Evolutionary conservation across 2,888 invertebrate genomes (phyloP).

Genomic region (Eristalis pertinax): DNA sequence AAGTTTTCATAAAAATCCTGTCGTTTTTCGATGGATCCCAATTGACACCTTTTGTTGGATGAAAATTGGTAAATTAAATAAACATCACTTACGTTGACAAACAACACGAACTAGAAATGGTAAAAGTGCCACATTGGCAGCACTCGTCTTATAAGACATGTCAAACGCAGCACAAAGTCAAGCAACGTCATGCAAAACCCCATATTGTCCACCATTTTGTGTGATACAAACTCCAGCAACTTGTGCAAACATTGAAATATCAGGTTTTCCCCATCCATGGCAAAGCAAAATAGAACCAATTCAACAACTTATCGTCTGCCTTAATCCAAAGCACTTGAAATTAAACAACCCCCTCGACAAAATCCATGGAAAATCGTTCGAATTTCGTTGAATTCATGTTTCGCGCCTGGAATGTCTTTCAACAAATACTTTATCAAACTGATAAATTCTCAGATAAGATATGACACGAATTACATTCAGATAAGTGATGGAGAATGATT

Average conservation of each 20-base stretch:
- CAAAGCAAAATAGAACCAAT: neutral
- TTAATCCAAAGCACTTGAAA: neutral
- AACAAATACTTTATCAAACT: constrained; percentile 5
- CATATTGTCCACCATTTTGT: neutral
- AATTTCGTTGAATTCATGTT: neutral
- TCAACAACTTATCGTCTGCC: neutral
- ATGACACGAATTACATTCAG: neutral
- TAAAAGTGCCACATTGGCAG: too few species aligned
- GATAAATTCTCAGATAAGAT: constrained; percentile 31
- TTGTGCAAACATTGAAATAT: neutral
- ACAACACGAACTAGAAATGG: too few species aligned
- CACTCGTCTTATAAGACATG: too few species aligned
- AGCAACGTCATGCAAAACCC: neutral
- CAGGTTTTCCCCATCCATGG: neutral
- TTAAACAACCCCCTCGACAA: neutral
- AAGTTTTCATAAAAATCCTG: too few species aligned
- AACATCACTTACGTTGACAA: too few species aligned
- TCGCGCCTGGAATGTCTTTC: neutral
- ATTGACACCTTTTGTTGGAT: too few species aligned
- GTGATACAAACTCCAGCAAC: neutral
- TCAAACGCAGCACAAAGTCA: neutral
- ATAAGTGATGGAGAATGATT: neutral
- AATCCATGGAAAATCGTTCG: neutral
- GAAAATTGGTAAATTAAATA: too few species aligned
- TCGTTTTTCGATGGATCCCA: too few species aligned